Percentiles rank a stretch among this genome's conserved stretches.
These are phyloP conservation scores for Anomalospiza imberbis DNA, from an alignment of 2,797 vertebrate species.

Conservation along the genomic window DNA sequence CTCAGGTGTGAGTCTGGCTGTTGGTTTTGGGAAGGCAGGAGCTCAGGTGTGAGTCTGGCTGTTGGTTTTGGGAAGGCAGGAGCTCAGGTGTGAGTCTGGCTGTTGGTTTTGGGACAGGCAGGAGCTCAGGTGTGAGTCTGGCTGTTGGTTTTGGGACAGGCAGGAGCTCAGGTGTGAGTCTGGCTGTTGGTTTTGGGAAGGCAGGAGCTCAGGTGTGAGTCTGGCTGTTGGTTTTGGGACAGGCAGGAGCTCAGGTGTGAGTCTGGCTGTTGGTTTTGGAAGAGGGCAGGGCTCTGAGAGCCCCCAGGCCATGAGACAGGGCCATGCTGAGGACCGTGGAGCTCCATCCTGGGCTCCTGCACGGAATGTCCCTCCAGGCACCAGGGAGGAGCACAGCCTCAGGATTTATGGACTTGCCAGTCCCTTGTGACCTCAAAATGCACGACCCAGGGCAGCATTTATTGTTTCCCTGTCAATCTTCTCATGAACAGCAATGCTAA, in stretches of 20 bases:
- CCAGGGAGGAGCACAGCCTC: neutral
- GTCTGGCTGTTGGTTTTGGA: accelerated
- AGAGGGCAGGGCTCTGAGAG: neutral
- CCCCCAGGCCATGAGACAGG: neutral
- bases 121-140: neutral
- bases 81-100: neutral
- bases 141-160: neutral
- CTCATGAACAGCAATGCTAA: neutral
- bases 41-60: neutral
- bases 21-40: neutral
- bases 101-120: neutral
- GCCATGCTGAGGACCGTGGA: neutral
- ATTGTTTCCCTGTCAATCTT: neutral
- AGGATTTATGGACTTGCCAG: neutral
- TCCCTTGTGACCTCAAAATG: neutral
- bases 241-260: accelerated
- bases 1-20: neutral
- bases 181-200: neutral
- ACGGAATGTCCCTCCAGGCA: neutral
- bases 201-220: accelerated
- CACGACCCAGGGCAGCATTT: neutral
- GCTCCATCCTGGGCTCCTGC: neutral
- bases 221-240: neutral
- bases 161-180: neutral
- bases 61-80: neutral